phyloP scores from a whole-genome alignment of 2,888 invertebrate species.

The Chesias legatella region DNA sequence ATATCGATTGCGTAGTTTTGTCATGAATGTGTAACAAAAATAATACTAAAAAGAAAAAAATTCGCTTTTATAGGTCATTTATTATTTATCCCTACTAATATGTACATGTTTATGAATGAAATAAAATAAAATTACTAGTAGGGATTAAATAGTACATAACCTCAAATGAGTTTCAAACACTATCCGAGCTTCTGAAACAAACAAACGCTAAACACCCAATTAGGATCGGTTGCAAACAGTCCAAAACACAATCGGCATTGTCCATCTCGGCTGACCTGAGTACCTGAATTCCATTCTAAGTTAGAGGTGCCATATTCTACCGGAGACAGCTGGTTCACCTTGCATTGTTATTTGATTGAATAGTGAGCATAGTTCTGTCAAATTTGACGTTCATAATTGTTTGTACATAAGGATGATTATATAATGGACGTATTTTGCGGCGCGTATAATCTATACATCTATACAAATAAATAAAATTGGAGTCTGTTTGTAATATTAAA shows the following conservation, averaged over 20 bases:
- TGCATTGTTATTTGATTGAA: not conserved
- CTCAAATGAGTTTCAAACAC: not conserved
- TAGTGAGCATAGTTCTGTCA: no score
- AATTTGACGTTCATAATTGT: no score
- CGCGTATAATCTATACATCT: no score
- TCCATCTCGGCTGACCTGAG: slow-evolving; percentile 31
- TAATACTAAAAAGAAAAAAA: no score
- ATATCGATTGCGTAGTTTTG: no score
- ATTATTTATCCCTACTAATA: not conserved
- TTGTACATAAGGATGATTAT: no score
- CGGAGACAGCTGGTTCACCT: not conserved
- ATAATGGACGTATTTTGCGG: no score
- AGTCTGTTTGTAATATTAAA: no score
- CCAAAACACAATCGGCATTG: slow-evolving; percentile 28
- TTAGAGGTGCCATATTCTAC: slow-evolving; percentile 13
- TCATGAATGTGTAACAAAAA: no score
- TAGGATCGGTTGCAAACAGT: slow-evolving; percentile 27
- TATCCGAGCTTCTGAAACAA: slow-evolving; percentile 6
- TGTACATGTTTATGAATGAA: no score
- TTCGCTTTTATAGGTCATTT: not conserved
- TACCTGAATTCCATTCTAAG: slow-evolving; percentile 31
- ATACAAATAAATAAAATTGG: no score
- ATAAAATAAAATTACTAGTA: no score
- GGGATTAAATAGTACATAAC: not conserved
- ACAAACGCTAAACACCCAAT: slow-evolving; percentile 29